phyloP scores from a whole-genome alignment of 2,113 vertebrate genomes.

The Protobothrops flavoviridis region DNA sequence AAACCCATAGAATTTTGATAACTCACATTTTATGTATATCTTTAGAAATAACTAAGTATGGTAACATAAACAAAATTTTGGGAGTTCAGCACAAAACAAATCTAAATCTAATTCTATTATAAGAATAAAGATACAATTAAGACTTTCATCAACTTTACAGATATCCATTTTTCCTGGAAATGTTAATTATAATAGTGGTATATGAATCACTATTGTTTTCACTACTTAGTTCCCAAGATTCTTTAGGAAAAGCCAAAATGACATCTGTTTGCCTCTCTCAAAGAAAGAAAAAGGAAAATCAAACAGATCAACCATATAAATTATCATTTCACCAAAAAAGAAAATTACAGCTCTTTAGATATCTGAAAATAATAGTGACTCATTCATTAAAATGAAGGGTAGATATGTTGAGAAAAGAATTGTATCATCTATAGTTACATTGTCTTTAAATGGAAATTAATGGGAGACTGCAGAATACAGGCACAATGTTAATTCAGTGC shows the following conservation, averaged over 20 bases:
- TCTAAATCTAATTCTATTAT: neutral
- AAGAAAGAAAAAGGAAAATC: neutral
- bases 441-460: neutral
- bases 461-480: neutral
- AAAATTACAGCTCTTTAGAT: neutral
- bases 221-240: neutral
- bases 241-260: neutral
- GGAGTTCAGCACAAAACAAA: neutral
- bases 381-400: neutral
- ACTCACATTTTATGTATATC: neutral
- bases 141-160: neutral
- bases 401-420: neutral
- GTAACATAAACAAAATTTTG: neutral
- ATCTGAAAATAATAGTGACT: neutral
- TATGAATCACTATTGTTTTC: neutral
- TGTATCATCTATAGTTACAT: neutral
- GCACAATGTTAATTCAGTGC: neutral
- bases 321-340: neutral
- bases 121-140: neutral
- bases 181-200: neutral
- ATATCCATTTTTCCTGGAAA: neutral
- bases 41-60: neutral
- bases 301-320: neutral
- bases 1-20: neutral
- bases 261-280: neutral